Percentiles rank a stretch among this genome's conserved stretches.
Conservation (phyloP, 2,113 vertebrate genomes). For the Sinocyclocheilus maitianheensis region DNA sequence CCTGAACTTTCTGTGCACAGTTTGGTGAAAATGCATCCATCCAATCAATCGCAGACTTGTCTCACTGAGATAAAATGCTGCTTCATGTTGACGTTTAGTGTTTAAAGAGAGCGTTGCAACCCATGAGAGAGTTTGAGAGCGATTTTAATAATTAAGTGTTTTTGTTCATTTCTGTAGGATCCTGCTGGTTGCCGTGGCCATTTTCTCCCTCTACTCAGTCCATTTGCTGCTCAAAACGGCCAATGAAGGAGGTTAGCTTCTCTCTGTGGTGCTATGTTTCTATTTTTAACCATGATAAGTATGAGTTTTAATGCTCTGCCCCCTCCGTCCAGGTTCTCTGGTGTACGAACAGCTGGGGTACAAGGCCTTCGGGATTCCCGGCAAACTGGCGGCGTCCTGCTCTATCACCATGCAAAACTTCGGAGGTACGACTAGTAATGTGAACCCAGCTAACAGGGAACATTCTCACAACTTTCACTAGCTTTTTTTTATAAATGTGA, state of each 20-base stretch:
- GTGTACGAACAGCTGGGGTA: constrained; percentile 94
- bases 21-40: too few species aligned
- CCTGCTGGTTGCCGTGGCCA: constrained; percentile 85
- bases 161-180: constrained; percentile 75
- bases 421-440: constrained; percentile 79
- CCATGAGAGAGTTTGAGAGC: neutral
- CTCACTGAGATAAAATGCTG: neutral
- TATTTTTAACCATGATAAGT: neutral
- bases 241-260: constrained; percentile 93
- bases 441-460: too few species aligned
- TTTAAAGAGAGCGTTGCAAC: neutral
- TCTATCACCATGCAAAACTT: constrained; percentile 98
- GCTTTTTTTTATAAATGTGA: too few species aligned
- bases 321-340: constrained; percentile 79
- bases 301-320: neutral
- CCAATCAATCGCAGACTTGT: too few species aligned
- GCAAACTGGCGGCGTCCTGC: constrained; percentile 91
- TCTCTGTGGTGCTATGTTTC: constrained; percentile 12
- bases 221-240: constrained; percentile 97
- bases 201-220: constrained; percentile 96
- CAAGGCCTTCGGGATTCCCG: constrained; percentile 92
- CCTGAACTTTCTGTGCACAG: neutral
- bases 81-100: neutral
- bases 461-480: too few species aligned
- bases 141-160: constrained; percentile 17